Percentiles rank a stretch among this genome's conserved stretches.
phyloP scores from a whole-genome alignment of 2,113 vertebrate genomes.

The Labeo rohita region DNA sequence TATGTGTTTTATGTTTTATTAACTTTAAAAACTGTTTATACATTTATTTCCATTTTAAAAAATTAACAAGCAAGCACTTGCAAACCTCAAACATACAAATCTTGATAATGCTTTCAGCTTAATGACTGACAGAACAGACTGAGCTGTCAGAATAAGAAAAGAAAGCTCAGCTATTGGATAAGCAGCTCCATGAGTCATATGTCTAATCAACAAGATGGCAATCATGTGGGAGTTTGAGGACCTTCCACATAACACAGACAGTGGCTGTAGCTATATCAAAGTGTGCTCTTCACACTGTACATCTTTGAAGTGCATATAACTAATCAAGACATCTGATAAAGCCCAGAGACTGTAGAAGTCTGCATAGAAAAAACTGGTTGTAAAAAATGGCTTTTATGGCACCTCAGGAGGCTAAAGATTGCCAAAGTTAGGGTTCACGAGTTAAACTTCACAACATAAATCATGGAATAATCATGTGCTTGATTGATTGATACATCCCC shows the following conservation, averaged over 20 bases:
- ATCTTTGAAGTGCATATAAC: background rate
- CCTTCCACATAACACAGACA: background rate
- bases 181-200: background rate
- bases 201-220: slow-evolving; percentile 6
- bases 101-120: background rate
- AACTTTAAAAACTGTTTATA: background rate
- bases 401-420: background rate
- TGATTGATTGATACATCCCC: background rate
- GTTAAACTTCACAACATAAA: background rate
- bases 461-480: too few relatives aligned
- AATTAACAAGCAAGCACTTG: background rate
- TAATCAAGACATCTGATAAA: background rate
- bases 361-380: background rate
- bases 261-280: slow-evolving; percentile 1
- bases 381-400: background rate
- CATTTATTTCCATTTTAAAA: background rate
- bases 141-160: background rate
- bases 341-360: background rate
- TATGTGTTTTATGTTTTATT: background rate
- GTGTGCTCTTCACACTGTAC: slow-evolving; percentile 1
- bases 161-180: background rate
- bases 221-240: slow-evolving; percentile 29
- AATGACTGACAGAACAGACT: background rate
- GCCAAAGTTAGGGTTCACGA: background rate
- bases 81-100: background rate